Evolutionary conservation across 1,140 invertebrate genomes (phyloP).

Genomic region (Micrasema minimum): DNA sequence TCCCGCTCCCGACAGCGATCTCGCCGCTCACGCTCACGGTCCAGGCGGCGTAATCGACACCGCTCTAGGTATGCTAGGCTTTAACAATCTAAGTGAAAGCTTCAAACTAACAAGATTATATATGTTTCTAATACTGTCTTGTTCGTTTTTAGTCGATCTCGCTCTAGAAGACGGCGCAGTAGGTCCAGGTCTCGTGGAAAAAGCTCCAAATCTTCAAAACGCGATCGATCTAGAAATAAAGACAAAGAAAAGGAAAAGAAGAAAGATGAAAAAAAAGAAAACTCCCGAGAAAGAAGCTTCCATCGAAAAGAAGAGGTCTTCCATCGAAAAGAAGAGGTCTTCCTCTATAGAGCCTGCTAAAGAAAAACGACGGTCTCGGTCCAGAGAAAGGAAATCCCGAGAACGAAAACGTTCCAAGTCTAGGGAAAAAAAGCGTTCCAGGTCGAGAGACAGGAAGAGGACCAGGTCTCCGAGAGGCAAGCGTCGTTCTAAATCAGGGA

Average conservation of each 20-base stretch:
- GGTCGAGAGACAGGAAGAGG: conserved; percentile 59
- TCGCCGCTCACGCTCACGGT: conserved; percentile 58
- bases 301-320: too few species aligned
- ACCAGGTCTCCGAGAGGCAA: conserved; percentile 60
- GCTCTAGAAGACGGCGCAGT: conserved; percentile 57
- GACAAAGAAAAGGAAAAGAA: conserved; percentile 59
- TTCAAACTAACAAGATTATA: neutral
- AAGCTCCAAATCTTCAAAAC: conserved; percentile 72
- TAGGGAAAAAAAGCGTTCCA: conserved; percentile 63
- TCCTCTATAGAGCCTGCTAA: conserved; percentile 46
- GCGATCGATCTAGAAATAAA: conserved; percentile 61
- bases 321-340: conserved; percentile 48
- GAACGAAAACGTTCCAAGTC: conserved; percentile 64
- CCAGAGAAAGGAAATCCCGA: conserved; percentile 54
- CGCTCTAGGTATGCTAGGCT: conserved; percentile 39
- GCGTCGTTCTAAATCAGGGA: conserved; percentile 60
- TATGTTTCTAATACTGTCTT: neutral
- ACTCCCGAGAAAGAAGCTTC: conserved; percentile 55
- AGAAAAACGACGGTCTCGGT: conserved; percentile 49
- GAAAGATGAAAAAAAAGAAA: conserved; percentile 59
- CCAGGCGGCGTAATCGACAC: conserved; percentile 59
- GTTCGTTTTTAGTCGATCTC: conserved; percentile 5
- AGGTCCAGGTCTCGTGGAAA: conserved; percentile 63
- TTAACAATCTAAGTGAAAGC: neutral
- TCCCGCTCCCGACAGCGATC: conserved; percentile 72